phyloP scores from a whole-genome alignment of 2,888 invertebrate species.

The Aethes cnicana region DNA sequence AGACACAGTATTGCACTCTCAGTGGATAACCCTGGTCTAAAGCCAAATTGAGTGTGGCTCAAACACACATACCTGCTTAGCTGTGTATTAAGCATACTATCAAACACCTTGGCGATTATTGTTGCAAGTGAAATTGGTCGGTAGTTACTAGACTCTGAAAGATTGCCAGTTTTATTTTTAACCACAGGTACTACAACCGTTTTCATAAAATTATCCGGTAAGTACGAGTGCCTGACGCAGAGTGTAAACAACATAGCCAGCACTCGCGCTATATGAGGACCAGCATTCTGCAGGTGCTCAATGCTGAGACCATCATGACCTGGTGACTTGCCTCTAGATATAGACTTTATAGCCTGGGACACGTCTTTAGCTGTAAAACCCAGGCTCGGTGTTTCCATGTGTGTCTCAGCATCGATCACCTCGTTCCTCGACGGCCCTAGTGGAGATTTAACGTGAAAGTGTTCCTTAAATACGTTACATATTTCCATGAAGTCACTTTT shows the following conservation, averaged over 20 bases:
- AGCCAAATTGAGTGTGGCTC: too few species aligned
- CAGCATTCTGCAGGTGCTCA: not conserved
- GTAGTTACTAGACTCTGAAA: slow-evolving; percentile 12
- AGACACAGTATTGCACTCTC: too few species aligned
- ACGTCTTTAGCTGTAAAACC: not conserved
- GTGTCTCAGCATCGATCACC: not conserved
- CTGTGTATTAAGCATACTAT: slow-evolving; percentile 10
- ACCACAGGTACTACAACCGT: not conserved
- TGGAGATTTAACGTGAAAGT: not conserved
- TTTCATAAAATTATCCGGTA: not conserved
- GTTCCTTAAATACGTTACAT: not conserved
- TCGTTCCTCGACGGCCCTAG: not conserved
- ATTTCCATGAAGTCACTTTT: not conserved
- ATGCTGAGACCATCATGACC: slow-evolving; percentile 4
- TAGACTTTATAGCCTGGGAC: slow-evolving; percentile 11
- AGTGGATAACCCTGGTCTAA: too few species aligned
- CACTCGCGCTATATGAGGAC: not conserved
- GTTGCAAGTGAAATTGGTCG: slow-evolving; percentile 9
- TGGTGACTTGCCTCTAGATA: slow-evolving; percentile 30
- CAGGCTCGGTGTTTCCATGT: not conserved
- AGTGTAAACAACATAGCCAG: not conserved
- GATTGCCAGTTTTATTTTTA: not conserved
- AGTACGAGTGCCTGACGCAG: not conserved
- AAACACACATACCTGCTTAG: not conserved
- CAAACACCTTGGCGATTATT: slow-evolving; percentile 12